Conservation (phyloP, 2,113 vertebrate species). For the Phasianus colchicus region DNA sequence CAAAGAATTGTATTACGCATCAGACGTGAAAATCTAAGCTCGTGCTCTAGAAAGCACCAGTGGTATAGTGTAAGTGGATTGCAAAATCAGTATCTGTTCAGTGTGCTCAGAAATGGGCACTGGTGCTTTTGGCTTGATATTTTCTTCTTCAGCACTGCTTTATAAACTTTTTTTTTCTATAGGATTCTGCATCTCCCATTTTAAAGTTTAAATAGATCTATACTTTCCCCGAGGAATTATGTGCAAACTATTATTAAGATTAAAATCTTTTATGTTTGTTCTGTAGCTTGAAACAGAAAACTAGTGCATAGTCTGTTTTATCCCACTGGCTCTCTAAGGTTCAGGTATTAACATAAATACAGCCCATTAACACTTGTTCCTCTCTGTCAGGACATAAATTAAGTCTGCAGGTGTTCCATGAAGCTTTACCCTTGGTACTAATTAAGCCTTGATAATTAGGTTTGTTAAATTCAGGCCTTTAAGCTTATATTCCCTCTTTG, state of each 20-base stretch:
- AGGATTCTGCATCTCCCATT: slow-evolving; percentile 47
- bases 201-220: slow-evolving; percentile 70
- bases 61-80: not conserved
- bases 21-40: not conserved
- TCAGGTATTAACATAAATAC: slow-evolving; percentile 99
- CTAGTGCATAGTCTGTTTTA: slow-evolving; percentile 76
- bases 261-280: slow-evolving; percentile 81
- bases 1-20: not conserved
- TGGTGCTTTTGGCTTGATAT: not conserved
- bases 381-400: slow-evolving; percentile 99
- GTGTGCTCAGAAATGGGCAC: not conserved
- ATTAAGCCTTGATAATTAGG: slow-evolving; percentile 99
- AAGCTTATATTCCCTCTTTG: slow-evolving; percentile 91
- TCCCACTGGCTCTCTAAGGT: slow-evolving; percentile 81
- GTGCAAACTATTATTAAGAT: slow-evolving; percentile 76
- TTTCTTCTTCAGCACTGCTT: slow-evolving; percentile 20
- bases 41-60: not conserved
- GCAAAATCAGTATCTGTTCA: not conserved
- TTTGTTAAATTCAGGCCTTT: slow-evolving; percentile 99
- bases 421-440: slow-evolving; percentile 99
- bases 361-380: slow-evolving; percentile 99
- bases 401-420: slow-evolving; percentile 99
- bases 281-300: slow-evolving; percentile 78
- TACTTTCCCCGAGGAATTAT: slow-evolving; percentile 69
- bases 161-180: not conserved